phyloP scores from a whole-genome alignment of 1,140 invertebrate species.

The Hylaeus volcanicus region DNA sequence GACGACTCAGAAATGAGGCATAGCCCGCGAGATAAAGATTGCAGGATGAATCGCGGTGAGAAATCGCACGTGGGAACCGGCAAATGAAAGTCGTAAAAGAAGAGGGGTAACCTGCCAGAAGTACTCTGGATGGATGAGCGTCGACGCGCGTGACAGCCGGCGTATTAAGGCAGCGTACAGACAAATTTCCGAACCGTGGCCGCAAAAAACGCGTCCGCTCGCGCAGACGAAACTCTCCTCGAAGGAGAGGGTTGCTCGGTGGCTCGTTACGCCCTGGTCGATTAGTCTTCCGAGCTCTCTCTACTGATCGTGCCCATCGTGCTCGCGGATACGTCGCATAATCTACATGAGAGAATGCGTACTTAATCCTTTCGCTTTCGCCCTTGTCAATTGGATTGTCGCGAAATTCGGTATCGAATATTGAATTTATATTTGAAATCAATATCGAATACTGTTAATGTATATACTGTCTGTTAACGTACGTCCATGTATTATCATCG shows the following conservation, averaged over 20 bases:
- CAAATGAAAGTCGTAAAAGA: conserved; percentile 18
- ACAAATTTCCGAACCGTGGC: conserved; percentile 57
- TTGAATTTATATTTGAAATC: too few species aligned
- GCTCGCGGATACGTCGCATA: too few species aligned
- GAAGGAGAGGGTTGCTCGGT: conserved; percentile 30
- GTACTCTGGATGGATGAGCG: conserved; percentile 51
- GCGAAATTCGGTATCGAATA: too few species aligned
- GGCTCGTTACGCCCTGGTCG: conserved; percentile 56
- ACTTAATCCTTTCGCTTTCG: too few species aligned
- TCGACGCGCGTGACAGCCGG: conserved; percentile 52
- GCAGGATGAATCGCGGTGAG: not conserved
- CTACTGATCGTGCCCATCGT: too few species aligned
- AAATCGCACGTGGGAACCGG: conserved; percentile 29
- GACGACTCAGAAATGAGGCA: not conserved
- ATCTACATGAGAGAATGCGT: too few species aligned
- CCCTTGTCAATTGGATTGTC: too few species aligned
- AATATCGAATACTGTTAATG: too few species aligned
- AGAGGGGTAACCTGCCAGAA: conserved; percentile 30
- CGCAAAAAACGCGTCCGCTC: conserved; percentile 54
- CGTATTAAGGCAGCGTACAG: conserved; percentile 60
- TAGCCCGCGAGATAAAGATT: not conserved
- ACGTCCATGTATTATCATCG: too few species aligned
- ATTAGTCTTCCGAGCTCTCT: conserved; percentile 54
- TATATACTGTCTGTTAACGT: too few species aligned
- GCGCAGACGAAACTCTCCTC: conserved; percentile 13